A percentile compares a stretch with the other conserved stretches of the same genome.
phyloP scores from a whole-genome alignment of 2,113 vertebrate species.

The Calonectris borealis region DNA sequence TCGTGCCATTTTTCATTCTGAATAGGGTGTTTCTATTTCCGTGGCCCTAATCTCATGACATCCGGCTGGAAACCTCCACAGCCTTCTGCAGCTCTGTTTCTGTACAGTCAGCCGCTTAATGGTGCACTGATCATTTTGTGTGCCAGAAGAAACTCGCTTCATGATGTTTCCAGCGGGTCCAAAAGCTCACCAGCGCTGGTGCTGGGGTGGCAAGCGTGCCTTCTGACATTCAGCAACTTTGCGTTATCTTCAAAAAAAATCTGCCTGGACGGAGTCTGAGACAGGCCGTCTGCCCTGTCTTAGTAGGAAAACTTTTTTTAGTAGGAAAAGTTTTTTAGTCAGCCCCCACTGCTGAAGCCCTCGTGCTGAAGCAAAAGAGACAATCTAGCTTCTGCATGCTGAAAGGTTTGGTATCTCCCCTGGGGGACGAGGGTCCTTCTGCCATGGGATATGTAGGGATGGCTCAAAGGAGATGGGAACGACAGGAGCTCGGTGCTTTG shows the following conservation, averaged over 20 bases:
- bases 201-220: fast-evolving
- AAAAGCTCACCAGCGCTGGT: neutral
- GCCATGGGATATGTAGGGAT: fast-evolving
- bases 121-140: neutral
- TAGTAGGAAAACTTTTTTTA: neutral
- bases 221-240: neutral
- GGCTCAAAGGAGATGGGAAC: neutral
- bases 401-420: fast-evolving
- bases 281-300: neutral
- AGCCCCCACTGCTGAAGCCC: neutral
- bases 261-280: neutral
- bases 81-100: neutral
- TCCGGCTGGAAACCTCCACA: neutral
- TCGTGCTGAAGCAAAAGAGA: neutral
- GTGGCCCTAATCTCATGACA: neutral
- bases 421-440: fast-evolving
- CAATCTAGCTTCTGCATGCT: neutral
- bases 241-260: neutral
- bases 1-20: neutral
- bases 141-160: neutral
- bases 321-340: neutral
- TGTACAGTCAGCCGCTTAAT: neutral
- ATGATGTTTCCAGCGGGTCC: fast-evolving
- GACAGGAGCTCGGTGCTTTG: neutral
- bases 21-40: neutral